Base-by-base conservation (phyloP, 1,140 invertebrate species). In the Stratiolaelaps scimitus region DNA sequence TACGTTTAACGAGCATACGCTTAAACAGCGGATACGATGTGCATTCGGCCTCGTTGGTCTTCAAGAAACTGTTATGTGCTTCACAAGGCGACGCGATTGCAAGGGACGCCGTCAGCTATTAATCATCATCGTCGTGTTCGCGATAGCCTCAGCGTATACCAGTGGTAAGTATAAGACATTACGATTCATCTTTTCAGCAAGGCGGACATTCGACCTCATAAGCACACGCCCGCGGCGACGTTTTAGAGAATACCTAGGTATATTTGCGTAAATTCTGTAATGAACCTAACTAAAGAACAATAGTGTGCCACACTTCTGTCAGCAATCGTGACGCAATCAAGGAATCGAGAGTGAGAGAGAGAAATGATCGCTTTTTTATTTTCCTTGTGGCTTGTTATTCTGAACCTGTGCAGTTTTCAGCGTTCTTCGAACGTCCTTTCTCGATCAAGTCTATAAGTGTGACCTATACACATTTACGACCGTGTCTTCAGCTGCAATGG, bases 31-130 rank as follows among this genome's bases (percentile, higher is more conserved):
- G 2, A 26, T 60, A 6, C 17, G 23, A 23, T 60, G 53, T 26
- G 26, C 53, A 26, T 29, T 60, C 26, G 53, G 53, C 34, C 20
- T 60, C 20, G 53, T 60, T 15, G 34, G 53, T 23, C 20, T 60
- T 34, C 17, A 23, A n/a, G 15, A 60, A 34, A 60, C 53, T 4
- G 15, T 60, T 34, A 60, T 60, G 53, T 60, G 53, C 20, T 60
- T 60, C 10, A 19, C 53, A 17, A 15, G 53, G 34, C 26, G 26
- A 26, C 53, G 53, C 26, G 26, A 26, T 1, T 60, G 53, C 53
- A 60, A 34, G 34, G 53, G 15, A 17, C 53, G 53, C 4, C 15
- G 26, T 10, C 53, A 60, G 23, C 23, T 60, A 26, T 6, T 40
- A 48, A 48, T 28, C 4, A 48, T 48, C 15, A 48, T 48, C 26